Conservation (phyloP, 2,888 invertebrate species). For the Eristalinus aeneus region DNA sequence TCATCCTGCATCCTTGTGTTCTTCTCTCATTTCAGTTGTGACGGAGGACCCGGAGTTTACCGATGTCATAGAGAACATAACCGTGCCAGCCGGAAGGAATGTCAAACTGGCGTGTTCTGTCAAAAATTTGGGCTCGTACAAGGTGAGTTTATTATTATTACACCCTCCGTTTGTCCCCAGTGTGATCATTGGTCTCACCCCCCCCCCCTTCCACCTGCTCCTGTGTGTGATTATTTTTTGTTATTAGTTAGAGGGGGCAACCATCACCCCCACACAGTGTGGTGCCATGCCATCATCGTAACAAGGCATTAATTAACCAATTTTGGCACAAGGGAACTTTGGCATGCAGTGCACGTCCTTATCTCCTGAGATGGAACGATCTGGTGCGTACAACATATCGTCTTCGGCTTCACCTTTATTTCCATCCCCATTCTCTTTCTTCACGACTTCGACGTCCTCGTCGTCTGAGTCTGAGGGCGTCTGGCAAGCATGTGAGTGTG, state of each 20-base stretch:
- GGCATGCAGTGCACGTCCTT: conserved; percentile 69
- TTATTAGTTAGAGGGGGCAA: conserved; percentile 33
- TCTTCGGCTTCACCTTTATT: too few species aligned
- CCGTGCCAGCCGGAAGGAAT: conserved; percentile 85
- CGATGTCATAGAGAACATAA: conserved; percentile 94
- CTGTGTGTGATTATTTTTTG: conserved; percentile 59
- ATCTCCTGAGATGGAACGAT: conserved; percentile 56
- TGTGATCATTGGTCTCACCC: background rate
- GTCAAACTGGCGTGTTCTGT: conserved; percentile 81
- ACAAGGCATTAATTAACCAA: conserved; percentile 72
- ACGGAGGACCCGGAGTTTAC: conserved; percentile 94
- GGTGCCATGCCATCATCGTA: conserved; percentile 28
- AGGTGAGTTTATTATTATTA: conserved; percentile 76
- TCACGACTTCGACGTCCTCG: background rate
- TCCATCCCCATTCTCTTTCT: background rate
- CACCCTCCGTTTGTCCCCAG: background rate
- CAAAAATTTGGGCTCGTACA: conserved; percentile 81
- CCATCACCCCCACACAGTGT: background rate
- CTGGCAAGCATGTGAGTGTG: conserved; percentile 4
- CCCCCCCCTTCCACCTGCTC: background rate
- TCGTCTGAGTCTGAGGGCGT: background rate
- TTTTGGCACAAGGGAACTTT: conserved; percentile 63
- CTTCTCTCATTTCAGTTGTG: conserved; percentile 83
- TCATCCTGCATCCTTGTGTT: conserved; percentile 27
- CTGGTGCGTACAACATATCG: conserved; percentile 13